A percentile compares a stretch with the other conserved stretches of the same genome.
Conservation (phyloP, 2,888 invertebrate genomes). For the Drosophila gaucha region DNA sequence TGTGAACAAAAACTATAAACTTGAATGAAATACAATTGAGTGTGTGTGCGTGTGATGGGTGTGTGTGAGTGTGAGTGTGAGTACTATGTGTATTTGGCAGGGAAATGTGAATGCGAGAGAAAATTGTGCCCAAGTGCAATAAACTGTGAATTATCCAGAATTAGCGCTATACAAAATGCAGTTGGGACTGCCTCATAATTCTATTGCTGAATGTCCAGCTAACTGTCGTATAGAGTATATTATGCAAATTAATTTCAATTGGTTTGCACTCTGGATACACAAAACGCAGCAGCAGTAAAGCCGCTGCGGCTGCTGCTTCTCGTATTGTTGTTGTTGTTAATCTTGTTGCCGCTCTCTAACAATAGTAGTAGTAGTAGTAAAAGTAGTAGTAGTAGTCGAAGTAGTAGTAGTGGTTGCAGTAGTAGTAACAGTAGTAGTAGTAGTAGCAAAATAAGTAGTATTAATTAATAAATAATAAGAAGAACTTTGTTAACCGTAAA, state of each 20-base stretch:
- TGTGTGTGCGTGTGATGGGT: neutral
- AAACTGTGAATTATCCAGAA: conserved; percentile 75
- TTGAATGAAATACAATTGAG: conserved; percentile 11
- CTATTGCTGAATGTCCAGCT: conserved; percentile 76
- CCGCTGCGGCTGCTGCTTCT: conserved; percentile 38
- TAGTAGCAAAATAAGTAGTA: too few relatives aligned
- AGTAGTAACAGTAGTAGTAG: neutral
- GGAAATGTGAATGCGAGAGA: conserved; percentile 22
- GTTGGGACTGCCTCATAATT: conserved; percentile 29
- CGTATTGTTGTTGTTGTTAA: conserved; percentile 38
- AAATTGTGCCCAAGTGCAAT: conserved; percentile 75
- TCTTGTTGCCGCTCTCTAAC: conserved; percentile 34
- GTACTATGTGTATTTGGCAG: conserved; percentile 32
- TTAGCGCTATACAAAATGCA: conserved; percentile 48
- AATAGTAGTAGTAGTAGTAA: conserved; percentile 26
- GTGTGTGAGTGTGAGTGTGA: conserved; percentile 4
- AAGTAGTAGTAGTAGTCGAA: conserved; percentile 7
- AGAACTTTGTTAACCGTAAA: too few relatives aligned
- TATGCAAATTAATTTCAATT: conserved; percentile 81
- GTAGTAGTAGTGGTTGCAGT: neutral
- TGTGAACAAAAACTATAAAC: conserved; percentile 1
- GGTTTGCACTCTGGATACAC: conserved; percentile 77
- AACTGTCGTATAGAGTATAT: conserved; percentile 44
- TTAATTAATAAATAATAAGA: too few relatives aligned
- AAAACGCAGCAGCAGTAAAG: conserved; percentile 30